phyloP scores from a whole-genome alignment of 2,113 vertebrate species.

The Zosterops japonicus region DNA sequence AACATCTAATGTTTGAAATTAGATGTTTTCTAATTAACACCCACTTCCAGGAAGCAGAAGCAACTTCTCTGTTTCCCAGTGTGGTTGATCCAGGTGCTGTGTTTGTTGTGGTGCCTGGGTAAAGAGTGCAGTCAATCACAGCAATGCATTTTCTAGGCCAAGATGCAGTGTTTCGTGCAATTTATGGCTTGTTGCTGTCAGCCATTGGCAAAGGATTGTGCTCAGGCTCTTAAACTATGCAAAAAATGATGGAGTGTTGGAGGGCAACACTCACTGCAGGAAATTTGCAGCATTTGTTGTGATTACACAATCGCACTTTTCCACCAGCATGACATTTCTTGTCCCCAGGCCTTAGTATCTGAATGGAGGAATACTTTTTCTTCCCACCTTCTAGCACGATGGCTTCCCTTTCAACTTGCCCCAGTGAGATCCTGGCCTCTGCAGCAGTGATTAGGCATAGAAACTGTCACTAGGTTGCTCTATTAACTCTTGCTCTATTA shows the following conservation, averaged over 20 bases:
- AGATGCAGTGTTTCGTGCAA: conserved; percentile 29
- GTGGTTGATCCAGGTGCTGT: conserved; percentile 5
- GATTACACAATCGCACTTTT: neutral
- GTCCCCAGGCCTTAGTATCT: neutral
- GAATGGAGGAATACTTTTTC: neutral
- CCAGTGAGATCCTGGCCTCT: neutral
- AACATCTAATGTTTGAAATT: neutral
- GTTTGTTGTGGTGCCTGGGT: conserved; percentile 7
- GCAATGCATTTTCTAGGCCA: neutral
- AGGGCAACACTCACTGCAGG: neutral
- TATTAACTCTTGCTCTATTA: neutral
- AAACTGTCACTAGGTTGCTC: neutral
- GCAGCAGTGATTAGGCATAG: neutral
- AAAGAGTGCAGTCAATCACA: conserved; percentile 7
- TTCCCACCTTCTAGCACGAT: neutral
- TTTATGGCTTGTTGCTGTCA: conserved; percentile 44
- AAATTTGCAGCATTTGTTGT: neutral
- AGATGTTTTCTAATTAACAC: too few species aligned
- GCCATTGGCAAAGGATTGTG: neutral
- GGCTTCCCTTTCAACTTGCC: neutral
- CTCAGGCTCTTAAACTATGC: conserved; percentile 25
- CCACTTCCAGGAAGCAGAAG: conserved; percentile 6
- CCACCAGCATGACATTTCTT: neutral
- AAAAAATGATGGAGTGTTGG: neutral
- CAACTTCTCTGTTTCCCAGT: neutral